A percentile compares a stretch with the other conserved stretches of the same genome.
phyloP scores from a whole-genome alignment of 1,140 invertebrate species.

The Lucilia sericata region DNA sequence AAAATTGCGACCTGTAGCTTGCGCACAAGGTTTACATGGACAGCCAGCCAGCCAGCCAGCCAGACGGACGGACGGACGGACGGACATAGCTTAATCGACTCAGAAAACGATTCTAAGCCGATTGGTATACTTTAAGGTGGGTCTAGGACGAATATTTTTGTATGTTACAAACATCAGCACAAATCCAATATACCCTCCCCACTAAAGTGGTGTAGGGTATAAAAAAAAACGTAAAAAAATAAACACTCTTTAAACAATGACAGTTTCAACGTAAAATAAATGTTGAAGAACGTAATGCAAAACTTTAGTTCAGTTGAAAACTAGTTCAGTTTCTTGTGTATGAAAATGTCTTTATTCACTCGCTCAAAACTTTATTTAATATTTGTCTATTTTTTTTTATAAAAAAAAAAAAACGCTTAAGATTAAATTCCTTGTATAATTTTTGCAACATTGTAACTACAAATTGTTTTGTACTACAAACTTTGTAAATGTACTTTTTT shows the following conservation, averaged over 20 bases:
- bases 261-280: background rate
- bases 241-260: background rate
- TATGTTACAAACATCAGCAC: no score
- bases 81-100: no score
- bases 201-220: no score
- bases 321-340: background rate
- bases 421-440: slow-evolving; percentile 8
- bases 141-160: no score
- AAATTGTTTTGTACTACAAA: background rate
- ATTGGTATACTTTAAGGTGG: no score
- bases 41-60: no score
- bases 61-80: no score
- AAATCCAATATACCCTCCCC: no score
- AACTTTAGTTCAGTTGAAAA: background rate
- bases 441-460: background rate
- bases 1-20: no score
- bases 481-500: background rate
- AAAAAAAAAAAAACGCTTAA: background rate
- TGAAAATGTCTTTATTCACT: background rate
- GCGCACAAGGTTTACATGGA: no score
- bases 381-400: background rate
- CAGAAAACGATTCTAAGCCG: no score
- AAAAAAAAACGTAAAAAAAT: background rate
- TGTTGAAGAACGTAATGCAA: background rate
- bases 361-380: background rate